Conservation (phyloP, 2,113 vertebrate genomes). For the Tyrannus savana region DNA sequence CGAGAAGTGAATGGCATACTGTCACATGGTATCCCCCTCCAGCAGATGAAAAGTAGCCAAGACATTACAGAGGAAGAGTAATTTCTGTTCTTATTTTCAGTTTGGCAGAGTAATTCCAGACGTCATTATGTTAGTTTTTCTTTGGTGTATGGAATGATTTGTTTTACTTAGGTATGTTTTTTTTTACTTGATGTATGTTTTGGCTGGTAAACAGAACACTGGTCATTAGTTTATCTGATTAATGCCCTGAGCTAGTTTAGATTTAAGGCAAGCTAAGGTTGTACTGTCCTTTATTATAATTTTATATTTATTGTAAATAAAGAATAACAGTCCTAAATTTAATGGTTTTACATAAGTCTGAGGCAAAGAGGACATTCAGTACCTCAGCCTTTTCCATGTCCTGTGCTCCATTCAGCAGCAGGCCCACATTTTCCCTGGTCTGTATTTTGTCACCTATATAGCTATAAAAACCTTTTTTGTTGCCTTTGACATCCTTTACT, state of each 20-base stretch:
- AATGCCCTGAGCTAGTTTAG: not conserved
- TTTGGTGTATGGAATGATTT: not conserved
- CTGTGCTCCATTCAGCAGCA: not conserved
- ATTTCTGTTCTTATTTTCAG: not conserved
- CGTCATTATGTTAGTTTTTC: not conserved
- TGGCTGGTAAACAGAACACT: not conserved
- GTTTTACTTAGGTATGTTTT: not conserved
- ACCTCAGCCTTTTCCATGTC: not conserved
- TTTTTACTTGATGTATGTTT: not conserved
- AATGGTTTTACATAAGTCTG: not conserved
- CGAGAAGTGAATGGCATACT: not conserved
- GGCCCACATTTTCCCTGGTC: not conserved
- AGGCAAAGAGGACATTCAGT: not conserved
- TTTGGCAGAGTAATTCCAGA: not conserved
- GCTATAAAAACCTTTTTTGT: not conserved
- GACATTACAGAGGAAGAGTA: not conserved
- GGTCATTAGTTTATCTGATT: not conserved
- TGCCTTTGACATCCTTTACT: not conserved
- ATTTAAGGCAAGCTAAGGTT: not conserved
- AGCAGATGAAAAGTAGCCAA: not conserved
- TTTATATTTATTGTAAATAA: not conserved
- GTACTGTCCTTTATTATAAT: not conserved
- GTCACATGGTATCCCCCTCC: not conserved
- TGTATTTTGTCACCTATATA: not conserved
- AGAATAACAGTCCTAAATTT: not conserved